phyloP scores from a whole-genome alignment of 1,140 invertebrate species.

The Caenorhabditis inopinata region DNA sequence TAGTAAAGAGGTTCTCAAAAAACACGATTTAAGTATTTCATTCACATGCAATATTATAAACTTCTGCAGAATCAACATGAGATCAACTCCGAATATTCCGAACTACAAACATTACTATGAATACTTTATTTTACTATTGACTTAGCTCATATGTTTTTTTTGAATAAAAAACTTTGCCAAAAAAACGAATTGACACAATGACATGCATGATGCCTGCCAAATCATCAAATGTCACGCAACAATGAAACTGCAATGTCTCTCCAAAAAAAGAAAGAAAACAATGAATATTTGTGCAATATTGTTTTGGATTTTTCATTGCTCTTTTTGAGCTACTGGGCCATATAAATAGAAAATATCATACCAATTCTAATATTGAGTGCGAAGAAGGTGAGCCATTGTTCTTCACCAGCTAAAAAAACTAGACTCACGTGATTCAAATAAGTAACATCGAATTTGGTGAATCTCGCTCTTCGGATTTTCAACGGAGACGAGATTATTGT shows the following conservation, averaged over 20 bases:
- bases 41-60: too few relatives aligned
- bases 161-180: background rate
- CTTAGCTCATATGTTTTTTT: too few relatives aligned
- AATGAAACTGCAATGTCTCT: background rate
- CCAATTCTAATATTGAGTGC: background rate
- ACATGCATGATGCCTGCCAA: slow-evolving; percentile 8
- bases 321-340: background rate
- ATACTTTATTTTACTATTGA: too few relatives aligned
- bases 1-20: too few relatives aligned
- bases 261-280: background rate
- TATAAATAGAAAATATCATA: background rate
- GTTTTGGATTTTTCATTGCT: background rate
- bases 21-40: too few relatives aligned
- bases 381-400: too few relatives aligned
- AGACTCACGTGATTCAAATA: slow-evolving; percentile 39
- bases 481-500: slow-evolving; percentile 37
- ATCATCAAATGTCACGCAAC: slow-evolving; percentile 30
- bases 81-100: too few relatives aligned
- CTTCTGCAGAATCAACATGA: too few relatives aligned
- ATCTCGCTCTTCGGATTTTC: slow-evolving; percentile 35
- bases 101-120: too few relatives aligned
- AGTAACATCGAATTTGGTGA: slow-evolving; percentile 43
- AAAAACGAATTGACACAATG: slow-evolving; percentile 1
- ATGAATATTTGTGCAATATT: slow-evolving; percentile 13
- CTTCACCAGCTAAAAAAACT: background rate